Evolutionary conservation across 2,797 vertebrate species (phyloP), one percentile per base, ranked within the genome.

Genomic region (Malurus leucopterus): DNA sequence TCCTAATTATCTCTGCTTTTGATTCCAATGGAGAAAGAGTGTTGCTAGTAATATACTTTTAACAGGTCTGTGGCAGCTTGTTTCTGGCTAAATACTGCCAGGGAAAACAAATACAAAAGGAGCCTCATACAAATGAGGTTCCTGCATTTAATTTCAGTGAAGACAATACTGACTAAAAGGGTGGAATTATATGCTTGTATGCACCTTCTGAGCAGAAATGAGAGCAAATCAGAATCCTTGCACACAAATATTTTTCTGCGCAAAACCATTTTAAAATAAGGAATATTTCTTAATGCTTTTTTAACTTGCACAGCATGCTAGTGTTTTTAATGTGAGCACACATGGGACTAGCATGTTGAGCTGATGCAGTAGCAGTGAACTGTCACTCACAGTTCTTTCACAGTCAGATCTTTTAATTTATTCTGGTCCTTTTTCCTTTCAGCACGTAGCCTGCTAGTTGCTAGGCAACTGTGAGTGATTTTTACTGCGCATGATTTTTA

Each of bases 391-490:
- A 22, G 88, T 88, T 96, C 91, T 95, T 94, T 95, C 27, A 5
- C 91, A 90, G 90, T 94, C 71, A 34, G 74, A 84, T 95, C 71
- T 74, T 92, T 93, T 97, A 97, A 98, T 97, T 96, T 97, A 97
- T 97, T 96, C 97, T 94, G 84, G 93, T 94, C 95, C 73, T 93
- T 91, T 61, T 95, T 95, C 92, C 93, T 95, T 96, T 94, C 95
- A 88, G 94, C 96, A 96, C 74, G 76, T 96, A 94, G 91, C 92
- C 93, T 95, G 62, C 90, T 93, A 90, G 97, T 98, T 98, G 97
- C 97, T 95, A 97, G 89, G 97, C 95, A 98, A 98, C 97, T 22
- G 0, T 84, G 95, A 96, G 77, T 95, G 94, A 59, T 93, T 54
- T 93, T 76, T 47, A 94, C 88, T 96, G 95, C 90, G 83, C 96